phyloP scores from a whole-genome alignment of 2,888 invertebrate species.

The Pristionchus japonicus region DNA sequence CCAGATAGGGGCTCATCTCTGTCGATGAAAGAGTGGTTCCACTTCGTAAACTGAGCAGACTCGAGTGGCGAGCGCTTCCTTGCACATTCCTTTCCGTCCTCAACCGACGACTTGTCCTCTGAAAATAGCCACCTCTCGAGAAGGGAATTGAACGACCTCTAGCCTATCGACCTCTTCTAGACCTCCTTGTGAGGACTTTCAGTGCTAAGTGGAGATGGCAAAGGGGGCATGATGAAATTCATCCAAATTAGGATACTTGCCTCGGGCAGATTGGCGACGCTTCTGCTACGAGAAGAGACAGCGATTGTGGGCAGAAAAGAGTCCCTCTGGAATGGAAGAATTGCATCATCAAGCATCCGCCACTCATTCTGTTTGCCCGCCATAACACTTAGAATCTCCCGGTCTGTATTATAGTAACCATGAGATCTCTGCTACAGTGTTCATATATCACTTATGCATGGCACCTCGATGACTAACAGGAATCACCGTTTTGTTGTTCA shows the following conservation, averaged over 20 bases:
- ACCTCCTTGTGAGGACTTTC: background rate
- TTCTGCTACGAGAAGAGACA: background rate
- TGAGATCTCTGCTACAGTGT: background rate
- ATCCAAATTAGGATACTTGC: conserved; percentile 20
- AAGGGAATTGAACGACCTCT: background rate
- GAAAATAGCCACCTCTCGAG: background rate
- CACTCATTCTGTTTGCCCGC: background rate
- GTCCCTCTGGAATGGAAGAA: conserved; percentile 4
- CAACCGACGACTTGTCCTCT: background rate
- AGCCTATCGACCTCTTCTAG: background rate
- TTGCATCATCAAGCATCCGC: background rate
- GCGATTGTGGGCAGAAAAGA: conserved; percentile 44
- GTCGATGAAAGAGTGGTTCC: background rate
- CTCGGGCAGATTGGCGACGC: conserved; percentile 20
- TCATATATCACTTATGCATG: background rate
- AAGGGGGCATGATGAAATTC: background rate
- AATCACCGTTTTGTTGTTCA: background rate
- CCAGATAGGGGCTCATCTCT: conserved; percentile 30
- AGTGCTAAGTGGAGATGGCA: background rate
- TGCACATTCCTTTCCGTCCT: background rate
- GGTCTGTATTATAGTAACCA: background rate
- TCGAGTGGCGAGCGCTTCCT: background rate
- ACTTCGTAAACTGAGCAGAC: conserved; percentile 16
- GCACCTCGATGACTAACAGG: background rate
- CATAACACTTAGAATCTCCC: background rate